Base-by-base conservation (phyloP, 2,113 vertebrate species). In the Syrrhaptes paradoxus region DNA sequence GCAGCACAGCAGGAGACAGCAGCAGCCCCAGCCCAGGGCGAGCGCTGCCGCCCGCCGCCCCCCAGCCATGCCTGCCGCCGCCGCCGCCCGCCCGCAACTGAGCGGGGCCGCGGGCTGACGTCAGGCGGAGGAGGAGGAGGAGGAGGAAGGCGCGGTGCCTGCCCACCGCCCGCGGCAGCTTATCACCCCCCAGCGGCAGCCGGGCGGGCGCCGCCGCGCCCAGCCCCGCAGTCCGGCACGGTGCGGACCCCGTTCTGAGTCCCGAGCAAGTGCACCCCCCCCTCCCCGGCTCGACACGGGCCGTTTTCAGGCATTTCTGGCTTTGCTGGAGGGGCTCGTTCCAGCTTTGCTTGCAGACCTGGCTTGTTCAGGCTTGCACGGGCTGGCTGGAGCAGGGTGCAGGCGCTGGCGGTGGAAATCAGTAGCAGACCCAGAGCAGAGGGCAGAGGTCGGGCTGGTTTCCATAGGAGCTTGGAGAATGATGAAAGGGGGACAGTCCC, bases 21-120 rank as follows among this genome's bases (percentile, higher is more conserved):
- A 91, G 91, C 84, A 77, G 61, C 93, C 63, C 83, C 74, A 81
- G 36, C 71, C 24, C 87, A 88, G 74, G 75, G 58, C 68, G 17
- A 87, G 52, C 85, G 25, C 55, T 8, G 41, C 79, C 36, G 59
- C 66, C 46, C 71, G 9, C 21, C 38, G 66, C 76, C 72, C 85
- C 75, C 63, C 63, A 55, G 93, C 89, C 93, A 92, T 94, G 51
- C 89, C 74, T 70, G 46, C 46, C 43, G 21, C 89, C 68, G 59
- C 21, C 82, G 36, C 36, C 36, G 36, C 36, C 36, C 12, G 46
- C 85, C 90, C 76, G 79, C 81, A 66, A 92, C 93, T 89, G 93
- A 89, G 76, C 49, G 90, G 76, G 86, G 78, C 81, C 71, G 18
- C 11, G 86, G 89, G 43, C 81, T 95, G 90, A 95, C 93, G 93